Evolutionary conservation across 2,113 vertebrate genomes (phyloP).

Genomic region (mouse (Mus musculus)): DNA sequence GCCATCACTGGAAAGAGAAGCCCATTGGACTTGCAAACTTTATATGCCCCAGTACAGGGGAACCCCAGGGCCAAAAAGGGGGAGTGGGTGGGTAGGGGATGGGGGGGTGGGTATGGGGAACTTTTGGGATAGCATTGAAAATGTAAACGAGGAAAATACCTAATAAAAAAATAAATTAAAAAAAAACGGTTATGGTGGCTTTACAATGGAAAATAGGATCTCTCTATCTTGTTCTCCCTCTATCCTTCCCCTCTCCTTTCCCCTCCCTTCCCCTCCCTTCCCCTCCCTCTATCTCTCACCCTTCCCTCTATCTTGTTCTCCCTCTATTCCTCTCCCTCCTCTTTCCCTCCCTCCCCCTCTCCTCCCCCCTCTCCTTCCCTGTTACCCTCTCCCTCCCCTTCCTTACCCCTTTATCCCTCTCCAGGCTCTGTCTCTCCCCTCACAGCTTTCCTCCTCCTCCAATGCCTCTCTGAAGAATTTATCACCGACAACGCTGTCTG

Average conservation of each 20-base stretch:
- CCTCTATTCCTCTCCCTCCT: neutral
- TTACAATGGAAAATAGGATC: neutral
- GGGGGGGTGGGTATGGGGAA: no score
- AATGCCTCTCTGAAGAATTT: neutral
- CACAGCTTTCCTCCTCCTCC: neutral
- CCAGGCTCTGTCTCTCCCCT: neutral
- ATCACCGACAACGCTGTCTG: neutral
- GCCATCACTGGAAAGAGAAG: no score
- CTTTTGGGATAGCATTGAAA: no score
- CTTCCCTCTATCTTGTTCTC: no score
- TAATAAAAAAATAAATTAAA: no score
- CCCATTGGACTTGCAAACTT: no score
- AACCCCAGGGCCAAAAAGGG: no score
- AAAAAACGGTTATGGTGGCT: neutral
- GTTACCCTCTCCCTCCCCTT: neutral
- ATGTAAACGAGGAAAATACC: no score
- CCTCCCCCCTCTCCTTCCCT: neutral
- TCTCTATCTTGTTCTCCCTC: neutral
- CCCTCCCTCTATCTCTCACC: accelerated
- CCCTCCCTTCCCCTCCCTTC: no score
- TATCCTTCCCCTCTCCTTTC: no score
- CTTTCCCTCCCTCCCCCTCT: neutral
- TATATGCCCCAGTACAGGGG: no score
- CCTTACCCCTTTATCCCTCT: neutral
- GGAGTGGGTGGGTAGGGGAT: no score